Base-by-base conservation (phyloP, 2,888 invertebrate genomes). In the Nephrocerus scutellatus region DNA sequence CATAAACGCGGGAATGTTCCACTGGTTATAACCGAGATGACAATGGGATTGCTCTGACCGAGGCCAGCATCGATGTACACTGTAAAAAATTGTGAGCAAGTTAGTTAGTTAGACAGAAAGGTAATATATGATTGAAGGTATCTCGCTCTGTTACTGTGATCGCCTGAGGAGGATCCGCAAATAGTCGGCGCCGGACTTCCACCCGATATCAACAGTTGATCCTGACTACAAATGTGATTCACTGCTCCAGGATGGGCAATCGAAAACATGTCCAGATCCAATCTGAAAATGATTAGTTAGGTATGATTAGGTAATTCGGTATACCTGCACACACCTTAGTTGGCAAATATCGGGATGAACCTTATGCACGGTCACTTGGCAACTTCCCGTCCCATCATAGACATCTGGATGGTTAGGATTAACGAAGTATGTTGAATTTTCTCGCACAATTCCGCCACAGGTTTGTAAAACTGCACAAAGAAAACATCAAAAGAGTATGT, bases 371-470 rank as follows among this genome's bases (percentile, higher is more conserved):
- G 86, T 88, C 5, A 89, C 74, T 59, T 90, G 89, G 54, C 90
- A 91, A 15, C 88, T 88, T 1, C 84, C 84, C 0, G 84, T 84
- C 1, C 79, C 82, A 50, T 89, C 86, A 55, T 77, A 86, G 0
- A 62, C 54, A 47, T 74, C 74, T 0, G 90, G 90, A 66, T 86
- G 87, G 44, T 84, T 84, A 3, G 76, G 74, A 63, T 89, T 88
- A 2, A 88, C 86, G 62, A 91, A 91, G 57, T 88, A 86, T 0
- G 90, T 89, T 2, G 83, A 82, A 59, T 91, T 91, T 57, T 86
- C 84, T 2, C 77, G 72, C 0, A 84, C 80, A 1, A 79, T 75
- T 34, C 81, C 82, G 0, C 87, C 88, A 51, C 90, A 91, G 3
- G 82, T 79, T 26, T 79, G 78, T 60, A 85, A 75, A 61, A 86